These are phyloP conservation scores for Bucco capensis DNA, from an alignment of 2,113 vertebrate species.

Conservation along the genomic window DNA sequence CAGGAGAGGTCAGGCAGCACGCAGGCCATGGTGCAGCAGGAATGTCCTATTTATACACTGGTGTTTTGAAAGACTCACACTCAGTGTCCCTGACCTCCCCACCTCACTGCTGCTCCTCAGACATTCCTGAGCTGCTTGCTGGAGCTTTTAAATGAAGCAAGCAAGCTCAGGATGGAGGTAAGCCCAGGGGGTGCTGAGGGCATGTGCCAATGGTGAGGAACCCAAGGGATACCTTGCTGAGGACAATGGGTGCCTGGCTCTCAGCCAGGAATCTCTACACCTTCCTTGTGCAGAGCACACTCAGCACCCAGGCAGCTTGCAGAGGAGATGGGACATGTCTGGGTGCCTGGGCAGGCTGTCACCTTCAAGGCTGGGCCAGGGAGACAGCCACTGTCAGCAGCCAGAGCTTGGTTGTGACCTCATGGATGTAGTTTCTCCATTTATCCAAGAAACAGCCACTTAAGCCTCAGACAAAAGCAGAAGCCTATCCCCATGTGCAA, in stretches of 20 bases:
- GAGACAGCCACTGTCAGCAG: accelerated
- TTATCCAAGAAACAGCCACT: background rate
- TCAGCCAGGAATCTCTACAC: background rate
- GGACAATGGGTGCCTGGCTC: accelerated
- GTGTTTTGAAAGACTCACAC: background rate
- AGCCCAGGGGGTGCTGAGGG: background rate
- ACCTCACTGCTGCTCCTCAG: background rate
- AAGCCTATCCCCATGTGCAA: accelerated
- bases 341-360: background rate
- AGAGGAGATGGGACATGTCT: background rate
- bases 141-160: background rate
- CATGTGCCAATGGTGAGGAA: background rate
- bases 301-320: background rate
- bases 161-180: background rate
- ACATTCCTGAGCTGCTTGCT: constrained; percentile 21
- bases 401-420: background rate
- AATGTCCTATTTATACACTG: background rate
- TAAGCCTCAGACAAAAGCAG: background rate
- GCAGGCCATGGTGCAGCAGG: background rate
- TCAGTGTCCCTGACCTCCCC: background rate
- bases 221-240: background rate
- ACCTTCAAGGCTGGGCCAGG: background rate
- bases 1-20: background rate
- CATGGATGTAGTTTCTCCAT: background rate
- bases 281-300: background rate